Evolutionary conservation across 2,113 vertebrate genomes (phyloP).

Genomic region (Rattus rattus): DNA sequence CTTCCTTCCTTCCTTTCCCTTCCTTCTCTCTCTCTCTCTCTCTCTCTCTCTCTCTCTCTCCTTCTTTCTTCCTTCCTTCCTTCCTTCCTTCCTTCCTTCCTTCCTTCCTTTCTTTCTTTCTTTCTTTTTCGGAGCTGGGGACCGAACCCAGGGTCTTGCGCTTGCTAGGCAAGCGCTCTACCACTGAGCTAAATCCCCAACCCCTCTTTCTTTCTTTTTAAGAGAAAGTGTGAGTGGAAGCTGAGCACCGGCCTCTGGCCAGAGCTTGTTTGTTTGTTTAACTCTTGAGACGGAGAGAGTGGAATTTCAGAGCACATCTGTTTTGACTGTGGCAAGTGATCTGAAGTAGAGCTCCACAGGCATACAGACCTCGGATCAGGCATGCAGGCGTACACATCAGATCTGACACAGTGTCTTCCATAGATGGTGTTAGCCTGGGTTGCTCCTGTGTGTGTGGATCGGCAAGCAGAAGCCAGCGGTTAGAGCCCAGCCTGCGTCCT

Average conservation of each 20-base stretch:
- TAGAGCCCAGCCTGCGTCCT: background rate
- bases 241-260: background rate
- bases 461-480: background rate
- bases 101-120: no score
- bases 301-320: background rate
- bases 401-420: background rate
- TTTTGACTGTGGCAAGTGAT: conserved; percentile 33
- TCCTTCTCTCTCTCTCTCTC: no score
- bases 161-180: no score
- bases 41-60: no score
- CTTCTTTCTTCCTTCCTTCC: background rate
- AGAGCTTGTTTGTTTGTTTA: background rate
- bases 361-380: background rate
- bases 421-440: background rate
- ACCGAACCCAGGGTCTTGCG: no score
- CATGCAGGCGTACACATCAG: background rate
- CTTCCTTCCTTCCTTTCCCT: background rate
- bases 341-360: background rate
- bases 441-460: background rate
- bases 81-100: no score
- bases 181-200: no score
- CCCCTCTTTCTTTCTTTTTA: no score
- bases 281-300: background rate
- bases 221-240: background rate
- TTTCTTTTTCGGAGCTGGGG: no score